Percentiles rank a stretch among this genome's conserved stretches.
These are phyloP conservation scores for Encarsia formosa DNA, from an alignment of 2,888 invertebrate genomes.

Conservation along the genomic window DNA sequence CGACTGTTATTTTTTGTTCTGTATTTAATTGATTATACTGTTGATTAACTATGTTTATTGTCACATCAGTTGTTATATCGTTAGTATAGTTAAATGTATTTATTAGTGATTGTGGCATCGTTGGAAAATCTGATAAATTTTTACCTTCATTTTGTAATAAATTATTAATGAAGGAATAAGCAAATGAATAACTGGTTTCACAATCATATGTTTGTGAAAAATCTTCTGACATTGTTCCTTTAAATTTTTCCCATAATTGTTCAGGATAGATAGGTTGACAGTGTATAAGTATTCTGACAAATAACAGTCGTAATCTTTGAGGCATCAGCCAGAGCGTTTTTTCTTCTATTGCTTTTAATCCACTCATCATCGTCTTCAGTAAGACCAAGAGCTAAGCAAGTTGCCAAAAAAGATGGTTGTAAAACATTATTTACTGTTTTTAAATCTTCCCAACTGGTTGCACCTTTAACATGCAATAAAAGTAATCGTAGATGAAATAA, in stretches of 20 bases:
- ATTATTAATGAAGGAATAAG: conserved; percentile 14
- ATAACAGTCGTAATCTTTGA: conserved; percentile 34
- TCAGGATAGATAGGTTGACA: conserved; percentile 28
- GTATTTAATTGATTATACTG: conserved; percentile 27
- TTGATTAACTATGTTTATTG: background rate
- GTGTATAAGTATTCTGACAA: conserved; percentile 33
- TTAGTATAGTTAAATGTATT: too few species aligned
- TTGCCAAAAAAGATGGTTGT: conserved; percentile 23
- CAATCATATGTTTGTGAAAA: background rate
- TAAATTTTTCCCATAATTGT: conserved; percentile 25
- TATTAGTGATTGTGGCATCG: conserved; percentile 8
- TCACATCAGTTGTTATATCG: too few species aligned
- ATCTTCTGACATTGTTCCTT: conserved; percentile 28
- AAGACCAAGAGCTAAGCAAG: conserved; percentile 12
- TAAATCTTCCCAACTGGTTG: conserved; percentile 35
- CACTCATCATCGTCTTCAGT: conserved; percentile 19
- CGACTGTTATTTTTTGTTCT: conserved; percentile 27
- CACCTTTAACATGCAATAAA: conserved; percentile 33
- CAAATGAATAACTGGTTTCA: background rate
- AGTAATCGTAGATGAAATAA: conserved; percentile 33
- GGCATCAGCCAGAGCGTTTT: conserved; percentile 21
- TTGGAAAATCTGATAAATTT: conserved; percentile 18
- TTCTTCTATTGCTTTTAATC: conserved; percentile 10
- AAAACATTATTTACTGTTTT: conserved; percentile 32
- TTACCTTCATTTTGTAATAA: conserved; percentile 17